A percentile compares a stretch with the other conserved stretches of the same genome.
These are phyloP conservation scores for Schizotus pectinicornis DNA, from an alignment of 2,888 invertebrate species.

Conservation along the genomic window DNA sequence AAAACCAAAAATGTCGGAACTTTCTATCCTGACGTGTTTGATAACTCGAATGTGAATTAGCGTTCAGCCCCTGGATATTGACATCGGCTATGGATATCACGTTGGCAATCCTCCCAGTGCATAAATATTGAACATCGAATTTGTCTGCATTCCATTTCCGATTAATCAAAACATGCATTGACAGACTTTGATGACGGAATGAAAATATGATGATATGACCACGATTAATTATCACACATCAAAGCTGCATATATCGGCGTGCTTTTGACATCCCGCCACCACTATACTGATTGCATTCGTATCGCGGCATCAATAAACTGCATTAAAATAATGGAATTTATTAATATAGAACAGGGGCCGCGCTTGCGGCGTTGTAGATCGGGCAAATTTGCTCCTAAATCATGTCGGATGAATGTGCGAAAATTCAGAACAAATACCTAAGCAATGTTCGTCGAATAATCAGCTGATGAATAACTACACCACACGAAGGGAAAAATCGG, in stretches of 20 bases:
- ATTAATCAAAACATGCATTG: conserved; percentile 49
- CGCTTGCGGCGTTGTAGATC: no score
- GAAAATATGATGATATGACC: conserved; percentile 52
- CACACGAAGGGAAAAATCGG: no score
- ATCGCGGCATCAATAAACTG: conserved; percentile 43
- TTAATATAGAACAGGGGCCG: conserved; percentile 39
- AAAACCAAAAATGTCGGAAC: no score
- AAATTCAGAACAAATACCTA: no score
- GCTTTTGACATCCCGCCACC: conserved; percentile 46
- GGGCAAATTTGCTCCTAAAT: no score
- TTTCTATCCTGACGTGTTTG: no score
- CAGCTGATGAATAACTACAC: no score
- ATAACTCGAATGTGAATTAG: no score
- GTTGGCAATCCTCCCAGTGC: conserved; percentile 12
- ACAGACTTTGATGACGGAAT: conserved; percentile 52
- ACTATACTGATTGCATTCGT: conserved; percentile 36
- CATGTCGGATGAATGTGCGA: no score
- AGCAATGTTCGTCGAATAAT: no score
- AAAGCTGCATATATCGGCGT: conserved; percentile 43
- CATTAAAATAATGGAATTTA: conserved; percentile 49
- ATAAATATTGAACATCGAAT: conserved; percentile 37
- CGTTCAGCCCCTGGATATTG: conserved; percentile 4
- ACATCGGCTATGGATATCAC: not conserved
- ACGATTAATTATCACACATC: conserved; percentile 53
- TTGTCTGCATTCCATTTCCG: conserved; percentile 40